Base-by-base conservation (phyloP, 2,888 invertebrate species). In the Halictus quadricinctus region DNA sequence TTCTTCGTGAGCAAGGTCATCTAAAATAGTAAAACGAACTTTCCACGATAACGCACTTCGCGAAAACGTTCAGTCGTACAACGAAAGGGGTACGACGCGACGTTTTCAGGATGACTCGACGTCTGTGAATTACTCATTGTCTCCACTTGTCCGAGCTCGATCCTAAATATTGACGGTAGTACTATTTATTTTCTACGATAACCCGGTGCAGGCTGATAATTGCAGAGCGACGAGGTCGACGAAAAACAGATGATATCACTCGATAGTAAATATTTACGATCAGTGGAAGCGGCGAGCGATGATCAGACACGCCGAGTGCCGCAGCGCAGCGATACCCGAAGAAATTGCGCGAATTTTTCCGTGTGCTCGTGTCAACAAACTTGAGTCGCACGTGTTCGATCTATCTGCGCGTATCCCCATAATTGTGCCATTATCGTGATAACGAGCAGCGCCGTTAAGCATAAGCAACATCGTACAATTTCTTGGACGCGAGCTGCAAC, bases 101-200 rank as follows among this genome's bases (percentile, higher is more conserved):
- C 21, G 54, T 8, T 21, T 54, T 54, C 21, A 21, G 54, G 54
- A 54, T 54, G 21, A 54, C 21, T 54, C 54, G 54, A 21, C 18
- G 54, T 8, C 54, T 8, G 7, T 21, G 21, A 8, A 60, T 60
- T 60, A 60, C n/a, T 60, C 60, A 25, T 60, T 13, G 60, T 21
- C 3, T 54, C 25, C 13, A 12, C 25, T 60, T 13, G 25, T 60
- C 25, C 60, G 60, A 60, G 6, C 58, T n/a, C 60, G 25, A 25
- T 13, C 13, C 25, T 13, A 60, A 60, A 60, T 60, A 25, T 60
- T 60, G 25, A 60, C 25, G 60, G 60, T 60, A 13, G 60, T 66
- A 18, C 66, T 29, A 66, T 66, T 66, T 66, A 66, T 66, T 66
- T 66, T 66, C 66, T 29, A 66, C 66, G 29, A 66, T 66, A 66